Evolutionary conservation across 2,797 vertebrate genomes (phyloP), one percentile per base, ranked within the genome.

Genomic region (Parotocinclus haroldoi): DNA sequence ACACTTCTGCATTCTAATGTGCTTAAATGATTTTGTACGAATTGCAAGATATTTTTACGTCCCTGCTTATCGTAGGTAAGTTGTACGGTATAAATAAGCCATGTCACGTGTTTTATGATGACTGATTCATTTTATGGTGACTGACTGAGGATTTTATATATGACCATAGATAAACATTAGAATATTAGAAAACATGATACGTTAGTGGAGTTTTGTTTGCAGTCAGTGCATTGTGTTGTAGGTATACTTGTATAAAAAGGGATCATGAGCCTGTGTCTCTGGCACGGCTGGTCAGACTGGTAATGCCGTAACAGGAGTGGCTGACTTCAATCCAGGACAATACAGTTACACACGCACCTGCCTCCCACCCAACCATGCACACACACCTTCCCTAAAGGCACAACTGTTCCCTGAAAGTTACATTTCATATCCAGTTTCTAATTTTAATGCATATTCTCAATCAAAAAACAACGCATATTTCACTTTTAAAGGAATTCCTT

Each of bases 211-310:
- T 64, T 69, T 42, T 58, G 63, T 70, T 72, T 67, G 51, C 48
- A 70, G 63, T 16, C 53, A 54, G 53, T 64, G 64, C 45, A 61
- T 68, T 80, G 71, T 72, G 65, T 72, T 67, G 59, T 54, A 19
- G 64, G 68, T 45, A 66, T 37, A 42, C 69, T 68, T 73, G 67
- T 71, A 68, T 75, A 78, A 76, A 63, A 68, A 18, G 61, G 40
- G 58, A 68, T 72, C 68, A 71, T 10, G 70, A 86, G 72, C 85
- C 67, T 76, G 88, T 86, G 84, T 78, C 78, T 83, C 89, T 84
- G 79, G 90, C 80, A 74, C 10, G 82, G 85, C 90, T 85, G 85
- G 89, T 91, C 73, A 5, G 70, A 87, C 90, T 55, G 82, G 89
- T 90, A 81, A 73, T 80, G 80, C 87, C 59, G 86, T 85, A 82